Evolutionary conservation across 1,140 invertebrate species (phyloP).

Genomic region (Neuroterus valhalla): DNA sequence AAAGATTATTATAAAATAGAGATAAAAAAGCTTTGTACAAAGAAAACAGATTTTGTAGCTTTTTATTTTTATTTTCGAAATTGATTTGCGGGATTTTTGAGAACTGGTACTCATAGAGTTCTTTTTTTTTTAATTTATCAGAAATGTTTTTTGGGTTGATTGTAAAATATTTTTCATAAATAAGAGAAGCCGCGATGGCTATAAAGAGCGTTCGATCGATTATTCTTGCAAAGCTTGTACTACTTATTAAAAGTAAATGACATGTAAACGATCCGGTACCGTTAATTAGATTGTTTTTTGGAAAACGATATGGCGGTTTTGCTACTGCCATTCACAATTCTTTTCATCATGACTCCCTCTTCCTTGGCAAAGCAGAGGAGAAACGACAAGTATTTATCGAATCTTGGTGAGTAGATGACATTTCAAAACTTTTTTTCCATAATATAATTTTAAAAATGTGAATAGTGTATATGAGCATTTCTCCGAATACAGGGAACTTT

Average conservation of each 20-base stretch:
- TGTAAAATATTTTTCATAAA: no score
- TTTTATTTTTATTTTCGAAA: no score
- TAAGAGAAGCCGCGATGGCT: not conserved
- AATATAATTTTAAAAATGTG: no score
- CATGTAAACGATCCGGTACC: not conserved
- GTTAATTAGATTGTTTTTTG: conserved; percentile 21
- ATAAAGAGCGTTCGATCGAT: not conserved
- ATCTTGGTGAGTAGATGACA: conserved; percentile 55
- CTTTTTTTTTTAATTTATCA: no score
- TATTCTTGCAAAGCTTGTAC: not conserved
- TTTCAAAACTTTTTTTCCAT: not conserved
- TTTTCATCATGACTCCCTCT: conserved; percentile 41
- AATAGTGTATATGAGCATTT: no score
- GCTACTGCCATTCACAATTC: conserved; percentile 35
- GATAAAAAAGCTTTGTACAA: no score
- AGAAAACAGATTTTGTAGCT: no score
- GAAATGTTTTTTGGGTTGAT: no score
- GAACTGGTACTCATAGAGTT: no score
- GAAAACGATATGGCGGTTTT: conserved; percentile 44
- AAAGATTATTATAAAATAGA: no score
- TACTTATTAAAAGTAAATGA: not conserved
- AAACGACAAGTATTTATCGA: conserved; percentile 65
- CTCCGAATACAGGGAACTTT: no score
- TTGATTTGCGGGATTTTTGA: no score
- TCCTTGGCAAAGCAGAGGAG: conserved; percentile 48